Percentiles rank a stretch among this genome's conserved stretches.
Conservation (phyloP, 2,888 invertebrate species). For the Cyrtodaria siliqua region DNA sequence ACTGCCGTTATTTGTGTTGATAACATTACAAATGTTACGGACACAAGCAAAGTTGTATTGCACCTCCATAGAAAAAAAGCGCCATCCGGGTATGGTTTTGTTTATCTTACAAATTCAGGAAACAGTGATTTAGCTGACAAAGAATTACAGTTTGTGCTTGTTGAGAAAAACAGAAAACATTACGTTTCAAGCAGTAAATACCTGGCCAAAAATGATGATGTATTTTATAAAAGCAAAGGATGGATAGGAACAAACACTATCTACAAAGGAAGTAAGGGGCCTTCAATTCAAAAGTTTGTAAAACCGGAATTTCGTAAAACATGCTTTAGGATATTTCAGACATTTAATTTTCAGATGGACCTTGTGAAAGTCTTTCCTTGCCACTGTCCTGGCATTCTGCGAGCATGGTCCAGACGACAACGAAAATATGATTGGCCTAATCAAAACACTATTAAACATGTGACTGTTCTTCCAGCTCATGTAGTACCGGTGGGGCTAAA, state of each 20-base stretch:
- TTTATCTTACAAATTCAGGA: background rate
- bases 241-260: constrained; percentile 6
- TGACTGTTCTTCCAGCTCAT: constrained; percentile 5
- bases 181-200: constrained; percentile 14
- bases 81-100: constrained; percentile 8
- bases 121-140: too few relatives aligned
- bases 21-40: background rate
- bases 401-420: background rate
- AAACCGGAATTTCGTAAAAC: background rate
- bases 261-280: constrained; percentile 16
- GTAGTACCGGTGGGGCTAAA: constrained; percentile 26
- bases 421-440: constrained; percentile 16
- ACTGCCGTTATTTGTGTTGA: constrained; percentile 5
- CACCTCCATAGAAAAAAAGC: constrained; percentile 7
- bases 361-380: background rate
- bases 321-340: too few relatives aligned
- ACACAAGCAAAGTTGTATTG: background rate
- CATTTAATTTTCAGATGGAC: background rate
- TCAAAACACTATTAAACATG: background rate
- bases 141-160: background rate
- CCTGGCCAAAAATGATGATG: constrained; percentile 7
- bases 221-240: constrained; percentile 7
- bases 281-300: constrained; percentile 17
- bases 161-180: background rate
- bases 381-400: background rate